Evolutionary conservation across 2,888 invertebrate genomes (phyloP), one percentile per base, ranked within the genome.

Genomic region (Agrochola lychnidis): DNA sequence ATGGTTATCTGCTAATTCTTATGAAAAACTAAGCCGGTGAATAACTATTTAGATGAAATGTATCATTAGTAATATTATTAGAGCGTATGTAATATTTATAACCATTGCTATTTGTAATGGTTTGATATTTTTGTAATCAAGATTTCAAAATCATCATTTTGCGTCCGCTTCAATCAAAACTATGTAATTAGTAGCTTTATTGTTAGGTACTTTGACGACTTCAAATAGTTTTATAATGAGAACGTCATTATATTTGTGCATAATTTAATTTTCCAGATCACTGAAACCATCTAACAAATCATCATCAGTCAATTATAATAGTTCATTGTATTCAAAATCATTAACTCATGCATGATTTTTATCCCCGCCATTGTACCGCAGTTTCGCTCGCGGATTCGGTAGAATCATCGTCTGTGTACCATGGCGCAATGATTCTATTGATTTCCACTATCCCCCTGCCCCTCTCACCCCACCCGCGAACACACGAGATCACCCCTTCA

Each of bases 341-440:
- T 81, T 81, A 36, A 48, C 48, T 42, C 70, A 19, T 36, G 42
- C 61, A 78, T 3, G 3, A 45, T 72, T 85, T 83, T 83, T 82
- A 48, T 30, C 64, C 12, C 25, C 57, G n/a, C 25, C 40, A 57
- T 40, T 30, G 30, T 25, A 36, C 22, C 42, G 45, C 69, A 76
- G 61, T 57, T 72, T 78, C 79, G 40, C 42, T 80, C 87, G 89
- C 89, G 86, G 74, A 56, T 82, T 81, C 79, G 83, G 78, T 77
- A 89, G 89, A 92, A 92, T 95, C 94, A 95, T 94, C 93, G 89
- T 83, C 85, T 79, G 89, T 88, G 89, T 87, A 88, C 81, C 79
- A 87, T 91, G 89, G 88, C 92, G 94, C 95, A 93, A 96, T 96
- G 96, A 96, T 95, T 95, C 91, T 95, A 96, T 96, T 93, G 96